A percentile compares a stretch with the other conserved stretches of the same genome.
phyloP scores from a whole-genome alignment of 2,888 invertebrate genomes.

The Eubasilissa splendida region DNA sequence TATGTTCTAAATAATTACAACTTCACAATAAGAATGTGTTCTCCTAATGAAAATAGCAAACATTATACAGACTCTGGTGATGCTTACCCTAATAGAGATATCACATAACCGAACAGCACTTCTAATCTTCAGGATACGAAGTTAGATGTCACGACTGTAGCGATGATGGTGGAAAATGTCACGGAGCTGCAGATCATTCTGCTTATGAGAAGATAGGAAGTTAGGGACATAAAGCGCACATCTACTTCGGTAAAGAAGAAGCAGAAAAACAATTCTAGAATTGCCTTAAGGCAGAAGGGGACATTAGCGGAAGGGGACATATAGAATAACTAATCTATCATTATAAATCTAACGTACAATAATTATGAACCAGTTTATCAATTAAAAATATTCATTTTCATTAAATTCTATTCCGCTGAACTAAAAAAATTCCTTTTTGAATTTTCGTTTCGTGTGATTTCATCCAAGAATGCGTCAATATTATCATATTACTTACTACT shows the following conservation, averaged over 20 bases:
- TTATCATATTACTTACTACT: neutral
- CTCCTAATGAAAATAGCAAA: constrained; percentile 8
- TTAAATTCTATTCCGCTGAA: no score
- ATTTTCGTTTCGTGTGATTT: neutral
- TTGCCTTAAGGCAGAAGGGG: constrained; percentile 71
- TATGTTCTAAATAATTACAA: no score
- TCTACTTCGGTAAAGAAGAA: constrained; percentile 73
- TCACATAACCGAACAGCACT: neutral
- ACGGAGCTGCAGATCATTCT: constrained; percentile 68
- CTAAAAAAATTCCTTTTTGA: no score
- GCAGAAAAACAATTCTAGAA: constrained; percentile 73
- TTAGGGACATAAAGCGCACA: constrained; percentile 72
- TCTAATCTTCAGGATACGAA: constrained; percentile 40
- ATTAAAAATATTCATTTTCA: no score
- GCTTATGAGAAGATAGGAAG: constrained; percentile 73
- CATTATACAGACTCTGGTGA: no score
- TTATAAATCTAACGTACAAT: no score
- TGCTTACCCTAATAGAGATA: constrained; percentile 18
- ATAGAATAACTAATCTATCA: constrained; percentile 61
- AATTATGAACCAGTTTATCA: no score
- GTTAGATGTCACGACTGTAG: constrained; percentile 49
- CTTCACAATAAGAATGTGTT: no score
- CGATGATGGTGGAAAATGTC: constrained; percentile 69
- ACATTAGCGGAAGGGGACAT: constrained; percentile 71
- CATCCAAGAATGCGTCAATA: neutral